Evolutionary conservation across 2,113 vertebrate species (phyloP).

Genomic region (Bubo blakistoni): DNA sequence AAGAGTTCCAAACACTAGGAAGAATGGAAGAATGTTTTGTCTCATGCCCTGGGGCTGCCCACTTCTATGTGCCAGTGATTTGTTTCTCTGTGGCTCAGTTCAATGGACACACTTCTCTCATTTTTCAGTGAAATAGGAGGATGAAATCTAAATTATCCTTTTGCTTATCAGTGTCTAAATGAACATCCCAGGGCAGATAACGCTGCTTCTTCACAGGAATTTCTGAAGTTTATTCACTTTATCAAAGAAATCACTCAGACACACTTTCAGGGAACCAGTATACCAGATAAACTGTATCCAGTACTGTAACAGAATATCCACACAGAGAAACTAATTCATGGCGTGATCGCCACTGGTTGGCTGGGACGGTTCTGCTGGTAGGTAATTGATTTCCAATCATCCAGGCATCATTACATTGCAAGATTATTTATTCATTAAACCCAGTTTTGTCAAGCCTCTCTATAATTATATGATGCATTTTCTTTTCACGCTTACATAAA

Average conservation of each 20-base stretch:
- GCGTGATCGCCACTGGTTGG: neutral
- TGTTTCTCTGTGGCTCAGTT: neutral
- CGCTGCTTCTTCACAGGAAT: neutral
- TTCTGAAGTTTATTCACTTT: neutral
- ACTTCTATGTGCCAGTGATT: neutral
- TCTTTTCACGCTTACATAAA: neutral
- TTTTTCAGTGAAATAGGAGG: neutral
- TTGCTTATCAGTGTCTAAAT: neutral
- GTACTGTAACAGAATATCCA: neutral
- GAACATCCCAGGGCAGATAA: neutral
- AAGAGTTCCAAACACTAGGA: neutral
- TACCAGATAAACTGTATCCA: neutral
- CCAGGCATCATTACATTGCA: neutral
- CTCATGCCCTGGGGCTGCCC: neutral
- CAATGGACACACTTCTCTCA: neutral
- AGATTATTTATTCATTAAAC: neutral
- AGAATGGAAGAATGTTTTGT: neutral
- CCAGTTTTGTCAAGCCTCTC: neutral
- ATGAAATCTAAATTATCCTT: neutral
- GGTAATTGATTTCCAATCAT: neutral
- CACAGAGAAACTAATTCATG: neutral
- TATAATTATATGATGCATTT: neutral
- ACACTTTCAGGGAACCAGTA: neutral
- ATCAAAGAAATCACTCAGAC: neutral
- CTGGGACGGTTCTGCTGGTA: neutral